Percentiles rank a stretch among this genome's conserved stretches.
These are phyloP conservation scores for Chionodraco myersi DNA, from an alignment of 2,113 vertebrate species.

Conservation along the genomic window DNA sequence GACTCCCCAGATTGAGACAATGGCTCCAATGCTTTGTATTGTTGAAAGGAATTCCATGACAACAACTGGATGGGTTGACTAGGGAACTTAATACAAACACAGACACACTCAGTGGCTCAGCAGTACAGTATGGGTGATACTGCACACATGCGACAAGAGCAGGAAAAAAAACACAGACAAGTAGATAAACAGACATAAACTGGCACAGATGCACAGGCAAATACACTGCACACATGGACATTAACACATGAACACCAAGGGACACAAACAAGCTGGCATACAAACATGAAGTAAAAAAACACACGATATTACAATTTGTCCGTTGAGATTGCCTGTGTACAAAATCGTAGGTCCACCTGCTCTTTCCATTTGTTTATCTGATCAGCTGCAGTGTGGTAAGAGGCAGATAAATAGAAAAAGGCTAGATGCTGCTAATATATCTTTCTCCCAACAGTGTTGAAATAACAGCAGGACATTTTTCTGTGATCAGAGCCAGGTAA, in stretches of 20 bases:
- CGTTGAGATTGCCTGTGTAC: neutral
- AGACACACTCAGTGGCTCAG: conserved; percentile 16
- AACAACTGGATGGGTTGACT: conserved; percentile 31
- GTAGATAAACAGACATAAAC: conserved; percentile 29
- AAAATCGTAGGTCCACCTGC: conserved; percentile 16
- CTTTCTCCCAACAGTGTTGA: neutral
- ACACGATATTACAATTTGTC: neutral
- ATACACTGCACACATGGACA: conserved; percentile 38
- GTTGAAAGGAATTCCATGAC: conserved; percentile 40
- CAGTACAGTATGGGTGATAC: neutral
- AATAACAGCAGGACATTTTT: neutral
- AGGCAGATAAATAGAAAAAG: neutral
- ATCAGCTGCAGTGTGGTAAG: neutral
- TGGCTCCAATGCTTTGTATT: conserved; percentile 44
- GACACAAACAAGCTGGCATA: conserved; percentile 41
- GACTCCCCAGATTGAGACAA: conserved; percentile 63
- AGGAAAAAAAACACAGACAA: conserved; percentile 32
- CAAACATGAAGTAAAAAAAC: conserved; percentile 11
- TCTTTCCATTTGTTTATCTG: neutral
- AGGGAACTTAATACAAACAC: conserved; percentile 23
- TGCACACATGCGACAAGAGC: neutral
- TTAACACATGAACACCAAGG: conserved; percentile 16
- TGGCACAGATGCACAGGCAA: conserved; percentile 41
- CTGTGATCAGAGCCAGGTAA: conserved; percentile 9
- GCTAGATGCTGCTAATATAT: neutral